phyloP scores from a whole-genome alignment of 2,113 vertebrate species.

The Solenodon paradoxus region DNA sequence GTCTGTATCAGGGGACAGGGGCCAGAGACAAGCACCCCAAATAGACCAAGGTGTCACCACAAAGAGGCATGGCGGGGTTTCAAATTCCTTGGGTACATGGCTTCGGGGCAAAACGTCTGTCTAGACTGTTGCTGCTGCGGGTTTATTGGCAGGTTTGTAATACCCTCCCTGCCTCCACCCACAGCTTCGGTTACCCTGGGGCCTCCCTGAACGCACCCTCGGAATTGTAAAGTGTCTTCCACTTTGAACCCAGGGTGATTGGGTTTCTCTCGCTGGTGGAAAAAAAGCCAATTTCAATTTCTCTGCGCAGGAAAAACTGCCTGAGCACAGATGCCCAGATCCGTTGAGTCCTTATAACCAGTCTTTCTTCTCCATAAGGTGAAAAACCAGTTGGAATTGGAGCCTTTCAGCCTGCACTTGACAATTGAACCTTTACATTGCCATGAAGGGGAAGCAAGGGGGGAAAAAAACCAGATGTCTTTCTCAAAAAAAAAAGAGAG shows the following conservation, averaged over 20 bases:
- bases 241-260: conserved; percentile 45
- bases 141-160: background rate
- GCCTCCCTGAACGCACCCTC: background rate
- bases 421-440: conserved; percentile 75
- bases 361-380: conserved; percentile 32
- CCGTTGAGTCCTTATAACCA: background rate
- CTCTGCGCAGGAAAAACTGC: background rate
- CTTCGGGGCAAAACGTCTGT: background rate
- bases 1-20: background rate
- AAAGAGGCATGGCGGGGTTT: background rate
- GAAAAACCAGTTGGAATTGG: conserved; percentile 65
- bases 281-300: background rate
- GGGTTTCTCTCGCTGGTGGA: conserved; percentile 11
- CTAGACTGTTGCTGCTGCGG: background rate
- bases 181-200: background rate
- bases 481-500: conserved; percentile 3
- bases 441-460: conserved; percentile 22
- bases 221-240: conserved; percentile 32
- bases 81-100: background rate
- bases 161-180: background rate
- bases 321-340: conserved; percentile 27
- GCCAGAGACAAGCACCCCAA: background rate
- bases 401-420: conserved; percentile 68
- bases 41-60: background rate
- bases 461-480: conserved; percentile 79